Base-by-base conservation (phyloP, 2,113 vertebrate genomes). In the Rhea americana region DNA sequence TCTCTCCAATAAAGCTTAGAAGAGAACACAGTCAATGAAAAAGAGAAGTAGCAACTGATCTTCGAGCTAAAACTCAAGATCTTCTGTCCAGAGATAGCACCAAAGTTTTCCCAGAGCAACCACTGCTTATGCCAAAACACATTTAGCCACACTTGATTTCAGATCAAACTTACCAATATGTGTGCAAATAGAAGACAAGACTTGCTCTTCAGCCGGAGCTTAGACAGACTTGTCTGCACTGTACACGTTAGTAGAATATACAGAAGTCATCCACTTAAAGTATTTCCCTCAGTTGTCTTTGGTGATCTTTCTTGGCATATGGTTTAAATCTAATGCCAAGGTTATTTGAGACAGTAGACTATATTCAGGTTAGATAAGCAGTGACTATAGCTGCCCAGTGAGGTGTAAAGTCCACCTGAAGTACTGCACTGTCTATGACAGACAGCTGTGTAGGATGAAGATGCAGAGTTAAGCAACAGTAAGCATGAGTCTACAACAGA, bases 391-490 rank as follows among this genome's bases (percentile, higher is more conserved):
- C 25, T 72, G 72, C n/a, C 47, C 41, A 48, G 45, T 26, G 30
- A 76, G 37, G 22, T 5, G 9, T 19, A 66, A 76, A 55, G 47
- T 11, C 45, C 45, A 47, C 45, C 45, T 47, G 45, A 19, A 47
- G 45, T 47, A 47, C 45, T 47, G 45, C 45, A 47, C 17, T 47
- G 45, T 17, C 45, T 18, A 47, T 47, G 45, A 47, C 45, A 45
- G 43, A 18, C 18, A 47, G 48, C 22, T 45, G 25, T 4, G 7
- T 5, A 82, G 2, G 35, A 72, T 10, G 18, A 18, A 88, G 48
- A 41, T 32, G n/a, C 0, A n/a, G 1, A 45, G 24, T 26, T 72
- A n/a, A 47, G 32, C 20, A 72, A 72, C 37, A 72, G 5, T n/a
- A 53, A 68, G 24, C 26, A 24, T 5, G 7, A 80, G 6, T 11